A percentile compares a stretch with the other conserved stretches of the same genome.
Conservation (phyloP, 2,888 invertebrate species). For the Drosophila conformis region DNA sequence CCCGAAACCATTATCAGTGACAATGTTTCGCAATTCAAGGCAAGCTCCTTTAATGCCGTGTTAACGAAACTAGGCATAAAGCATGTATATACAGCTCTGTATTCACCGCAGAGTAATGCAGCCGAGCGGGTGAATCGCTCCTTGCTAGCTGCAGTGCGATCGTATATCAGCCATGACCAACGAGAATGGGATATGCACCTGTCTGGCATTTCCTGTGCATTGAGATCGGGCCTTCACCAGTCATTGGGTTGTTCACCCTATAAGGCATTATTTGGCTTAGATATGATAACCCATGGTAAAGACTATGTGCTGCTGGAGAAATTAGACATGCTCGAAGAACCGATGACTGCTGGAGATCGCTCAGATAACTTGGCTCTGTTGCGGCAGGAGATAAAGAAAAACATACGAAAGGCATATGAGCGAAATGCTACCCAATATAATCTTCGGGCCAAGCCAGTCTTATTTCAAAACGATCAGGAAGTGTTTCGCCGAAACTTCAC, state of each 20-base stretch:
- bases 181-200: constrained; percentile 28
- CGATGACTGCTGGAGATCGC: neutral
- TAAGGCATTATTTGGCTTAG: neutral
- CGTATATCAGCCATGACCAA: constrained; percentile 32
- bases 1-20: neutral
- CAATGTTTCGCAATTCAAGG: neutral
- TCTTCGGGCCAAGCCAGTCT: neutral
- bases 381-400: neutral
- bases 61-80: neutral
- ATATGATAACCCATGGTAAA: neutral
- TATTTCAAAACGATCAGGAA: neutral
- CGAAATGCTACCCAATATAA: neutral
- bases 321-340: neutral
- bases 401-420: neutral
- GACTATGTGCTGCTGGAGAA: neutral
- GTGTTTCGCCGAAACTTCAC: neutral
- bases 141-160: neutral
- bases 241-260: neutral
- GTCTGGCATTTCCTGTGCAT: neutral
- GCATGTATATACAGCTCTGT: neutral
- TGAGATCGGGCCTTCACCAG: neutral
- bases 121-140: constrained; percentile 35
- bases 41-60: rapidly evolving
- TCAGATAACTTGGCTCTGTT: neutral
- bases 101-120: neutral